phyloP scores from a whole-genome alignment of 2,797 vertebrate species.

The Hippocampus kuda region DNA sequence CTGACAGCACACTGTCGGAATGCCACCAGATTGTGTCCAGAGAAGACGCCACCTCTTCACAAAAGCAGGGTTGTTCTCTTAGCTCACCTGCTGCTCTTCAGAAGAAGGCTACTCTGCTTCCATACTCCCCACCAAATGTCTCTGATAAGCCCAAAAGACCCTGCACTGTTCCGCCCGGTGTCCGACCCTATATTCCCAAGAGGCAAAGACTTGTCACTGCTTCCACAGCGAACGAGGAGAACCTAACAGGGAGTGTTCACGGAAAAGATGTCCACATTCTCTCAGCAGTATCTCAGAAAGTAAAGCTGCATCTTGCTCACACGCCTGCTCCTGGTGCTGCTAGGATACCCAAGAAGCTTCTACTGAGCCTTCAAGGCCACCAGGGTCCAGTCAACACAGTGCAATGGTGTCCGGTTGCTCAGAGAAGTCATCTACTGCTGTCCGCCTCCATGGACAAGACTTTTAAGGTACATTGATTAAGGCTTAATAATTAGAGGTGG shows the following conservation, averaged over 20 bases:
- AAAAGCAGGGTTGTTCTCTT: conserved; percentile 10
- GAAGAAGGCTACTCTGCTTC: conserved; percentile 6
- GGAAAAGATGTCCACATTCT: conserved; percentile 44
- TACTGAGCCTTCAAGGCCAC: conserved; percentile 74
- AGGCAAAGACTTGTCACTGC: conserved; percentile 62
- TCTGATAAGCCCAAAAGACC: conserved; percentile 54
- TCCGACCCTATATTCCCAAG: conserved; percentile 84
- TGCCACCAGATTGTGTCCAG: conserved; percentile 16
- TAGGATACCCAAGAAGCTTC: conserved; percentile 67
- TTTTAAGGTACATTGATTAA: conserved; percentile 73
- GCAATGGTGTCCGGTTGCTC: conserved; percentile 80
- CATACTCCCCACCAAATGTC: conserved; percentile 11
- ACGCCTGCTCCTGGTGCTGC: conserved; percentile 43
- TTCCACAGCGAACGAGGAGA: conserved; percentile 5
- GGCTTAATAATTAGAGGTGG: neutral
- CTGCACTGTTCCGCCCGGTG: conserved; percentile 28
- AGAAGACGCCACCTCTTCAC: conserved; percentile 7
- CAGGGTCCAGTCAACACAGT: conserved; percentile 77
- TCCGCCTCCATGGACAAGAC: conserved; percentile 93
- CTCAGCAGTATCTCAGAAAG: conserved; percentile 63
- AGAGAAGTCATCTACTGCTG: conserved; percentile 82
- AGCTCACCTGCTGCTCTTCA: conserved; percentile 9
- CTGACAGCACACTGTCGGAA: conserved; percentile 9
- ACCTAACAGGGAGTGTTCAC: conserved; percentile 15
- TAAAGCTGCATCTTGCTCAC: conserved; percentile 70